Evolutionary conservation across 2,888 invertebrate genomes (phyloP).

Genomic region (Notodonta dromedarius): DNA sequence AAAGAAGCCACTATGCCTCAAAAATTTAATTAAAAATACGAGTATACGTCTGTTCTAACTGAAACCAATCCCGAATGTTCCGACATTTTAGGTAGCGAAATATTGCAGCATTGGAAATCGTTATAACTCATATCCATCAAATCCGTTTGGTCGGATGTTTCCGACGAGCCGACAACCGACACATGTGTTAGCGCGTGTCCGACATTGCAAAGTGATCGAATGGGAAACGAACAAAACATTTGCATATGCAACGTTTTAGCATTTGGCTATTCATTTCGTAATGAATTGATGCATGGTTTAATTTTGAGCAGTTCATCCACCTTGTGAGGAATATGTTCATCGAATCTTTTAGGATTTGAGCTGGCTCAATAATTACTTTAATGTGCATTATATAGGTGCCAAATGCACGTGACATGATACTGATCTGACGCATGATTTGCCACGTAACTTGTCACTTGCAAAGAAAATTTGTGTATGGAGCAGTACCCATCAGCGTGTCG

Average conservation of each 20-base stretch:
- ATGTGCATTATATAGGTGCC: no score
- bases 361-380: no score
- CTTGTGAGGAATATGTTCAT: no score
- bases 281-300: not conserved
- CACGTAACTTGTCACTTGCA: no score
- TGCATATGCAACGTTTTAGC: not conserved
- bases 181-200: not conserved
- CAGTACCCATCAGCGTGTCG: no score
- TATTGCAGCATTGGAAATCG: not conserved
- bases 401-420: no score
- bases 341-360: no score
- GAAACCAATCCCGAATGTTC: not conserved
- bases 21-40: no score
- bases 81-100: not conserved
- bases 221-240: not conserved
- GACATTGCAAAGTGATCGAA: not conserved
- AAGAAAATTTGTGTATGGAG: no score
- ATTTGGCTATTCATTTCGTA: not conserved
- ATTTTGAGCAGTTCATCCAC: not conserved
- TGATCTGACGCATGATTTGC: no score
- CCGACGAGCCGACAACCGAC: conserved; percentile 1
- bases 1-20: no score
- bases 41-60: not conserved
- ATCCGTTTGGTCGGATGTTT: not conserved
- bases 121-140: not conserved